A percentile compares a stretch with the other conserved stretches of the same genome.
phyloP scores from a whole-genome alignment of 2,113 vertebrate species.

The Sinocyclocheilus grahami region DNA sequence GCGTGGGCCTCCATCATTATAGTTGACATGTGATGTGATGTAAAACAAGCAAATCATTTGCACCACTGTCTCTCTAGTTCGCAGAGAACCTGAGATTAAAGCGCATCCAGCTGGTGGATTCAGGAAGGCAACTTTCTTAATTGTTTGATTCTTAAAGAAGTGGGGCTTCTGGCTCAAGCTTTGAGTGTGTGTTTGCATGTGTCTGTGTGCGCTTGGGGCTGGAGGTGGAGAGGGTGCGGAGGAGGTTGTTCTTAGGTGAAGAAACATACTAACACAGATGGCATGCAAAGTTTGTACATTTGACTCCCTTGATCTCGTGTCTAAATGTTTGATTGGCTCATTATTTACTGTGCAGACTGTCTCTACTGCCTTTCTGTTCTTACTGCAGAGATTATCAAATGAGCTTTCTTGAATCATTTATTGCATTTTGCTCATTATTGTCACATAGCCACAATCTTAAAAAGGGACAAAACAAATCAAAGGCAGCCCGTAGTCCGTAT shows the following conservation, averaged over 20 bases:
- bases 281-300: conserved; percentile 30
- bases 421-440: conserved; percentile 56
- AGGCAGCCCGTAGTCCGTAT: conserved; percentile 23
- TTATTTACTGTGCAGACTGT: conserved; percentile 55
- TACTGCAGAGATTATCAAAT: conserved; percentile 50
- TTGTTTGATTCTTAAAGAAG: conserved; percentile 57
- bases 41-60: conserved; percentile 71
- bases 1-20: conserved; percentile 72
- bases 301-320: conserved; percentile 29
- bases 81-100: conserved; percentile 63
- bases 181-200: neutral
- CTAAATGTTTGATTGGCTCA: conserved; percentile 53
- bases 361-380: conserved; percentile 26
- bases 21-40: conserved; percentile 68
- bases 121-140: conserved; percentile 54
- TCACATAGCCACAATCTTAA: conserved; percentile 37
- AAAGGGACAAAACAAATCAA: conserved; percentile 44
- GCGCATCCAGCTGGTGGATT: conserved; percentile 46
- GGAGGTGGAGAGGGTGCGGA: neutral
- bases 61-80: conserved; percentile 56
- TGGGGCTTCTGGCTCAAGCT: conserved; percentile 7
- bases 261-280: conserved; percentile 32
- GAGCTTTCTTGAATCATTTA: conserved; percentile 50
- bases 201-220: neutral
- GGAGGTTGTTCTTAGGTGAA: conserved; percentile 15